Evolutionary conservation across 2,797 vertebrate species (phyloP).

Genomic region (Sebastes nivosus): DNA sequence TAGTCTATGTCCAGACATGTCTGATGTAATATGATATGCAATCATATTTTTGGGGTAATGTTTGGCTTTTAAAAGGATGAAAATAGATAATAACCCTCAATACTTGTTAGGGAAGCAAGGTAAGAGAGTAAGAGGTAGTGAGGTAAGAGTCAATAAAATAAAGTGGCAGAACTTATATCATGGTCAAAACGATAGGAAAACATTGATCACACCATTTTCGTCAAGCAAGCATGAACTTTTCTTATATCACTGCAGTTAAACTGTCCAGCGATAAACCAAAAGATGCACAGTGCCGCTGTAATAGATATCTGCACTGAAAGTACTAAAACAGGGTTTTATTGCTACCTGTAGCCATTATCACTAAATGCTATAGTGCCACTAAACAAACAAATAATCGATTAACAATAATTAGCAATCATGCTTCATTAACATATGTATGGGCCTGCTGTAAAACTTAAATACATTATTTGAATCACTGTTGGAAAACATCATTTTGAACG

Average conservation of each 20-base stretch:
- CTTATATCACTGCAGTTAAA: neutral
- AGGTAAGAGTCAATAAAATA: neutral
- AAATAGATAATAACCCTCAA: neutral
- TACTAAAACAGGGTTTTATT: constrained; percentile 16
- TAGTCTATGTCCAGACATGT: constrained; percentile 2
- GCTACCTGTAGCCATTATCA: constrained; percentile 35
- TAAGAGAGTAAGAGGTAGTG: neutral
- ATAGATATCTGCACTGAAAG: constrained; percentile 23
- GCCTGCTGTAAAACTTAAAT: constrained; percentile 10
- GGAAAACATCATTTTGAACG: constrained; percentile 27
- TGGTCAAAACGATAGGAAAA: neutral
- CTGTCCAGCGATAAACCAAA: neutral
- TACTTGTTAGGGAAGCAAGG: neutral
- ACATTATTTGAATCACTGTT: constrained; percentile 21
- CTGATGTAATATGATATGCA: constrained; percentile 5
- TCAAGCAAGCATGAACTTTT: constrained; percentile 19
- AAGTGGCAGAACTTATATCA: neutral
- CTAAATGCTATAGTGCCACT: constrained; percentile 38
- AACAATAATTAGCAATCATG: constrained; percentile 24
- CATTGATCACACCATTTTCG: neutral
- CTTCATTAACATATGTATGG: constrained; percentile 8
- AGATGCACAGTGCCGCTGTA: neutral
- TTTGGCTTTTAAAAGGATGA: neutral
- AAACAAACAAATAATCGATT: neutral
- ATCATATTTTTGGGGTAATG: constrained; percentile 9